A percentile compares a stretch with the other conserved stretches of the same genome.
Conservation (phyloP, 2,797 vertebrate species). For the Pseudochirops corinnae region DNA sequence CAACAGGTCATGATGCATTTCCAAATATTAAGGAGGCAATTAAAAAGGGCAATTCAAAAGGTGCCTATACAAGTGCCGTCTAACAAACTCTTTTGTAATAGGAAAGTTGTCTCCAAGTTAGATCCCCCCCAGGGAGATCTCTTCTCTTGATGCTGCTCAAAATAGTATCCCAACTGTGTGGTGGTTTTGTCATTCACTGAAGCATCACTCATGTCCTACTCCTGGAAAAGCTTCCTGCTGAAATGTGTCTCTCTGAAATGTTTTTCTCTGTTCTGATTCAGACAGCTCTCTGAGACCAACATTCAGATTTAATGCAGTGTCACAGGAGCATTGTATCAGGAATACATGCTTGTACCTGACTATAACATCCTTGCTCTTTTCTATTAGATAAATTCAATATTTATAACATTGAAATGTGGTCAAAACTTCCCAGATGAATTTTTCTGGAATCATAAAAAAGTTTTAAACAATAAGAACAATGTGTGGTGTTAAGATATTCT, state of each 20-base stretch:
- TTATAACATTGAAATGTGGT: constrained; percentile 38
- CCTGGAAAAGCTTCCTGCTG: accelerated
- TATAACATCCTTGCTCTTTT: neutral
- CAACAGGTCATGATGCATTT: constrained; percentile 1
- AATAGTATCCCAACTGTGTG: neutral
- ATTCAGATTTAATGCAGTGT: neutral
- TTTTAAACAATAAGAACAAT: constrained; percentile 51
- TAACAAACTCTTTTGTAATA: neutral
- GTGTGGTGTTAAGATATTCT: constrained; percentile 30
- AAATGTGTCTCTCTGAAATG: neutral
- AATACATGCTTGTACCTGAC: constrained; percentile 13
- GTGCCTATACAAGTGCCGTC: neutral
- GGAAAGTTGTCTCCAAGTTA: neutral
- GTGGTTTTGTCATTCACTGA: neutral
- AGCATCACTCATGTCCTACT: neutral
- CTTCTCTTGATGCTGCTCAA: neutral
- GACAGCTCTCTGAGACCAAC: constrained; percentile 9
- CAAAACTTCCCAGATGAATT: constrained; percentile 28
- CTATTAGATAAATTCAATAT: neutral
- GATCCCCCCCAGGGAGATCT: neutral
- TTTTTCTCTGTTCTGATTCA: neutral
- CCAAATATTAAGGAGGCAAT: neutral
- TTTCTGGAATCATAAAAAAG: constrained; percentile 47
- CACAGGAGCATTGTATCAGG: neutral
- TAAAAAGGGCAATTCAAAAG: constrained; percentile 27